A percentile compares a stretch with the other conserved stretches of the same genome.
Evolutionary conservation across 2,797 vertebrate species (phyloP).

Genomic region (Glyptemys insculpta): DNA sequence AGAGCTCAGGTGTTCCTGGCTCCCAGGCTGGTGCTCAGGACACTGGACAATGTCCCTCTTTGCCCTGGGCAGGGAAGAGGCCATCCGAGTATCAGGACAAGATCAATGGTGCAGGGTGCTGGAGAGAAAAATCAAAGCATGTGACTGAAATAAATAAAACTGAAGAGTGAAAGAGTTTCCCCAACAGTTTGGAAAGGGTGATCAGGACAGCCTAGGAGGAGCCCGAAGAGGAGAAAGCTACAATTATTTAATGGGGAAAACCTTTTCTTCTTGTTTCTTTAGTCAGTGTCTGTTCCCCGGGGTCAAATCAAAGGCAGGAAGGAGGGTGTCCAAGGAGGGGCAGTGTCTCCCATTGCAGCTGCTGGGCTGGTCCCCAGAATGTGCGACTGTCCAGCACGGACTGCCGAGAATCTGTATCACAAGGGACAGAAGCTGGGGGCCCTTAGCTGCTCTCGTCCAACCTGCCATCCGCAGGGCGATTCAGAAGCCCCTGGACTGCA

Average conservation of each 20-base stretch:
- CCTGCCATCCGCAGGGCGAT: rapidly evolving
- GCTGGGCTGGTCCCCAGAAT: neutral
- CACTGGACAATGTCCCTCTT: neutral
- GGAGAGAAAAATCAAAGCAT: neutral
- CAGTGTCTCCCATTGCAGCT: neutral
- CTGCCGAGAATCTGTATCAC: neutral
- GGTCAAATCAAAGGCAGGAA: neutral
- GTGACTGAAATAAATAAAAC: neutral
- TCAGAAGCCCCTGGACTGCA: slow-evolving; percentile 77
- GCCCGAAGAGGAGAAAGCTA: too few relatives aligned
- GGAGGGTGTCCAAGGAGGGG: neutral
- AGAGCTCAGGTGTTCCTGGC: neutral
- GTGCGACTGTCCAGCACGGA: neutral
- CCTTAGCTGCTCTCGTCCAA: neutral
- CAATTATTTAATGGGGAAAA: neutral
- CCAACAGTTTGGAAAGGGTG: neutral
- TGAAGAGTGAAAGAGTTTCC: neutral
- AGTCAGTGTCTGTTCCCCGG: neutral
- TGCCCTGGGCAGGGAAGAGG: neutral
- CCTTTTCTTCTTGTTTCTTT: neutral
- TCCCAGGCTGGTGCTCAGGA: neutral
- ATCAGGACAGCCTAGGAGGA: neutral
- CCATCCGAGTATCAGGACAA: neutral
- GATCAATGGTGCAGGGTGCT: neutral
- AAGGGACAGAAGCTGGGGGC: neutral